phyloP scores from a whole-genome alignment of 2,113 vertebrate species.

The Coryphaenoides rupestris region DNA sequence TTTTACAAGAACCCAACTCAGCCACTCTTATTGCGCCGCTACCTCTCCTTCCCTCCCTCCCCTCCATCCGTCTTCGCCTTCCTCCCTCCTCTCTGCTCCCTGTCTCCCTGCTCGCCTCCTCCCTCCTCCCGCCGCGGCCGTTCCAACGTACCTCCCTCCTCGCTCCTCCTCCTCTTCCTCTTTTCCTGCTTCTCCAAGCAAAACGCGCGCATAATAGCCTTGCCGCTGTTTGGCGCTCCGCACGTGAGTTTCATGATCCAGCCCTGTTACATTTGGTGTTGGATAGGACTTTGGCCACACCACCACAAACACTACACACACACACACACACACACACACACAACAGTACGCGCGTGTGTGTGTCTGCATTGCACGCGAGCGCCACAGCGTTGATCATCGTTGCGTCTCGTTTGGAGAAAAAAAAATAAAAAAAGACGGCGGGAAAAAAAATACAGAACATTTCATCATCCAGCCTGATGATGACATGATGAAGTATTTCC shows the following conservation, averaged over 20 bases:
- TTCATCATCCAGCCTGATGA: not conserved
- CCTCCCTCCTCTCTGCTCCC: constrained; percentile 44
- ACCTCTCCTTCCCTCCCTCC: constrained; percentile 42
- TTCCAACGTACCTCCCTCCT: too few species aligned
- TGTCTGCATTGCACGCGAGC: not conserved
- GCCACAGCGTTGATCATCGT: not conserved
- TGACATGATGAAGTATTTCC: too few species aligned
- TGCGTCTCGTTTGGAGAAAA: not conserved
- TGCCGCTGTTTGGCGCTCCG: constrained; percentile 58
- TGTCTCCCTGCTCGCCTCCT: constrained; percentile 70
- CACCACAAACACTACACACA: not conserved
- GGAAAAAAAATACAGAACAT: not conserved
- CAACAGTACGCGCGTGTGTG: not conserved
- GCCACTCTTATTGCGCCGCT: constrained; percentile 56
- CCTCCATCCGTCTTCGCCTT: constrained; percentile 14
- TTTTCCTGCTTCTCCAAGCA: too few species aligned
- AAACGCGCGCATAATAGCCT: constrained; percentile 60
- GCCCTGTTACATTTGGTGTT: constrained; percentile 38
- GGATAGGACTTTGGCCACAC: not conserved
- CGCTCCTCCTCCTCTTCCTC: too few species aligned
- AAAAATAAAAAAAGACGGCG: not conserved
- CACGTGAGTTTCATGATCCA: constrained; percentile 68
- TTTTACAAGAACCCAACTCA: constrained; percentile 78
- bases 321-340: not conserved
- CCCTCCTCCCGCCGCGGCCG: too few species aligned